A percentile compares a stretch with the other conserved stretches of the same genome.
These are phyloP conservation scores for Melanotaenia parkinsoni DNA, from an alignment of 2,797 vertebrate species.

Conservation along the genomic window DNA sequence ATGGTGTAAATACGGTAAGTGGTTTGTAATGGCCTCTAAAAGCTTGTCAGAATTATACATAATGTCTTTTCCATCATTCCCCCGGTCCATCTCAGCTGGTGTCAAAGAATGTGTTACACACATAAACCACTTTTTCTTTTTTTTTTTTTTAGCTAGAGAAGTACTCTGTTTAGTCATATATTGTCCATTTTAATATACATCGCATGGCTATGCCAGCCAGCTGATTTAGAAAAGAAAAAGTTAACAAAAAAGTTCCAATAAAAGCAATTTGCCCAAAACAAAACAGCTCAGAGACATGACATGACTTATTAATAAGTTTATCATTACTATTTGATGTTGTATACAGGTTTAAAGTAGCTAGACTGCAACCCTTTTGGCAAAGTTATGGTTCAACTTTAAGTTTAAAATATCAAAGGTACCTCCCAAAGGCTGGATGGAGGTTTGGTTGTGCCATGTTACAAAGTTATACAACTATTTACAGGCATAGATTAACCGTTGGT, in stretches of 20 bases:
- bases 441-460: neutral
- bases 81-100: constrained; percentile 37
- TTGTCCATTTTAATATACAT: no score
- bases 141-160: neutral
- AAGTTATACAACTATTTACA: neutral
- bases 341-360: no score
- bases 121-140: neutral
- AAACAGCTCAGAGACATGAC: no score
- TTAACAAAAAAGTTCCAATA: no score
- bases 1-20: constrained; percentile 78
- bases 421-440: neutral
- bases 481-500: neutral
- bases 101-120: constrained; percentile 33
- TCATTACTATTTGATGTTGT: no score
- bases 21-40: constrained; percentile 70
- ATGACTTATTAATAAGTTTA: no score
- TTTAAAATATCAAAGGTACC: no score
- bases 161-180: neutral
- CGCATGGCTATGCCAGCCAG: no score
- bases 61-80: constrained; percentile 49
- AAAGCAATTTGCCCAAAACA: no score
- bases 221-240: no score
- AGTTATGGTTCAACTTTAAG: no score
- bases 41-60: constrained; percentile 59
- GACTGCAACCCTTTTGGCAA: no score